Percentiles rank a stretch among this genome's conserved stretches.
phyloP scores from a whole-genome alignment of 2,888 invertebrate species.

The Elegia similella region DNA sequence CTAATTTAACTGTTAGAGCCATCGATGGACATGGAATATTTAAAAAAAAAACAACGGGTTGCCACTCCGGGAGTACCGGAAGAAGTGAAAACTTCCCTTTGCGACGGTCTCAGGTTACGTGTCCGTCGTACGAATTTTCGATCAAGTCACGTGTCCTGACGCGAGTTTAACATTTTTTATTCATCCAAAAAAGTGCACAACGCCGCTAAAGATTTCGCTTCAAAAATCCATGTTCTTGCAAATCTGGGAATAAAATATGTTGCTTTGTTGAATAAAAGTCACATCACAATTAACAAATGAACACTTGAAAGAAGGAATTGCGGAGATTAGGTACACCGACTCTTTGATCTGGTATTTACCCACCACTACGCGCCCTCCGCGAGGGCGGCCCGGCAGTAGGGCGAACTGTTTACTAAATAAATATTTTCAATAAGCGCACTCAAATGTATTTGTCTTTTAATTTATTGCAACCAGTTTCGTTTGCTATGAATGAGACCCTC shows the following conservation, averaged over 20 bases:
- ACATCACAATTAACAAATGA: slow-evolving; percentile 32
- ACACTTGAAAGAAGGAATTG: slow-evolving; percentile 38
- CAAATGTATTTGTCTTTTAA: slow-evolving; percentile 60
- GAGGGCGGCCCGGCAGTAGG: slow-evolving; percentile 41
- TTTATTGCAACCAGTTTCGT: slow-evolving; percentile 47
- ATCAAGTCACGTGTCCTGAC: too few relatives aligned
- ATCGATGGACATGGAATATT: too few relatives aligned
- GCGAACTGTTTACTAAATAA: slow-evolving; percentile 60
- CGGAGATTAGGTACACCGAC: slow-evolving; percentile 28
- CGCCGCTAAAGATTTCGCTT: too few relatives aligned
- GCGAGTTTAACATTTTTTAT: too few relatives aligned
- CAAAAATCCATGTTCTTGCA: too few relatives aligned
- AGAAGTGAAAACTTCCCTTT: too few relatives aligned
- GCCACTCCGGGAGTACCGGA: too few relatives aligned
- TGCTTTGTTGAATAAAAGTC: slow-evolving; percentile 15
- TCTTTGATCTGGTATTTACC: slow-evolving; percentile 70
- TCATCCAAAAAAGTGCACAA: too few relatives aligned
- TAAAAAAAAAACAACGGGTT: too few relatives aligned
- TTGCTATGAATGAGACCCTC: slow-evolving; percentile 15
- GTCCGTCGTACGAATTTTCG: too few relatives aligned
- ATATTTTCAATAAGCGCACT: slow-evolving; percentile 69
- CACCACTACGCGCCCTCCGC: slow-evolving; percentile 49
- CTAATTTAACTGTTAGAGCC: too few relatives aligned
- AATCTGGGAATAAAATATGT: background rate
- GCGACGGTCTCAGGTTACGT: too few relatives aligned